Evolutionary conservation across 2,797 vertebrate genomes (phyloP).

Genomic region (Coranthus polyacanthus): DNA sequence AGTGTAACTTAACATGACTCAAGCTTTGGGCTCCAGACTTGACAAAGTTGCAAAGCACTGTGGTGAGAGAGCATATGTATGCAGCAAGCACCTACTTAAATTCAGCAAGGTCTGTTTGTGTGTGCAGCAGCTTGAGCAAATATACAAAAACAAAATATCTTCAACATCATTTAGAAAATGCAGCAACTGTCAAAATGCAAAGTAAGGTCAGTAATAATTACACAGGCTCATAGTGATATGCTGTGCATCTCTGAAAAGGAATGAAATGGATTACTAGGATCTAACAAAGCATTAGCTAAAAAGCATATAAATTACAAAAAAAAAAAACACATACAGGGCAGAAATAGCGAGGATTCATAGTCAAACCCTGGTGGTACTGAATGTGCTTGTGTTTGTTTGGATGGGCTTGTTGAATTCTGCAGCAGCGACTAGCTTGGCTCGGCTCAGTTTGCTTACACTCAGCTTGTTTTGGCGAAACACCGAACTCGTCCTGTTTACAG

Average conservation of each 20-base stretch:
- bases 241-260: constrained; percentile 4
- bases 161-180: neutral
- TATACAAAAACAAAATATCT: neutral
- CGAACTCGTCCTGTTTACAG: constrained; percentile 64
- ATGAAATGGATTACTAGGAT: neutral
- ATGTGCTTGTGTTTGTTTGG: neutral
- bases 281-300: constrained; percentile 8
- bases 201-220: neutral
- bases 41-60: constrained; percentile 8
- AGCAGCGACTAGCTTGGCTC: constrained; percentile 53
- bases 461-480: constrained; percentile 31
- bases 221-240: neutral
- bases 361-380: neutral
- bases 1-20: neutral
- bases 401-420: constrained; percentile 16
- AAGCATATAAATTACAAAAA: constrained; percentile 14
- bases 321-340: constrained; percentile 17
- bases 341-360: constrained; percentile 9
- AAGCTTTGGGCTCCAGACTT: neutral
- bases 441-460: constrained; percentile 19
- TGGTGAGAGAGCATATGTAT: constrained; percentile 8
- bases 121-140: constrained; percentile 14
- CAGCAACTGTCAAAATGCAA: neutral
- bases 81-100: constrained; percentile 3
- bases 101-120: neutral